Conservation (phyloP, 2,797 vertebrate genomes). For the Parambassis ranga region DNA sequence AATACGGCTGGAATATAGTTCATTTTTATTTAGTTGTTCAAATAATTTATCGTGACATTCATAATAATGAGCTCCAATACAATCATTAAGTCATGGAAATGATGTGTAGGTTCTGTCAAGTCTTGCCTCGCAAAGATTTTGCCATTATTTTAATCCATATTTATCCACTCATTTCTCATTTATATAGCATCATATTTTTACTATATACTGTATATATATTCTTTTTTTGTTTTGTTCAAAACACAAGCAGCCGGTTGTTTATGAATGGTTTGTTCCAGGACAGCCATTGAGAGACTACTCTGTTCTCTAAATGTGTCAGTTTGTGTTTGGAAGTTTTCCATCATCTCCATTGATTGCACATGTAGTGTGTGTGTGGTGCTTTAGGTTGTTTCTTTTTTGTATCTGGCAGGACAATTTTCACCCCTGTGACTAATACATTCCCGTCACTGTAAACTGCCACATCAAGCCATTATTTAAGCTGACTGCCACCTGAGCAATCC, state of each 20-base stretch:
- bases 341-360: slow-evolving; percentile 57
- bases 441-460: slow-evolving; percentile 58
- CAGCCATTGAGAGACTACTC: slow-evolving; percentile 38
- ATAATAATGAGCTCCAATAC: slow-evolving; percentile 5
- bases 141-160: slow-evolving; percentile 13
- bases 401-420: slow-evolving; percentile 41
- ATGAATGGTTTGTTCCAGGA: slow-evolving; percentile 41
- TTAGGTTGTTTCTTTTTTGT: slow-evolving; percentile 44
- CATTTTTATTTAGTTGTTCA: slow-evolving; percentile 8
- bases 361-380: slow-evolving; percentile 22
- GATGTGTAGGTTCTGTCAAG: slow-evolving; percentile 19
- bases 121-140: slow-evolving; percentile 13
- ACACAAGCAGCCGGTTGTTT: slow-evolving; percentile 27
- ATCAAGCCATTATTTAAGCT: slow-evolving; percentile 59
- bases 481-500: slow-evolving; percentile 63
- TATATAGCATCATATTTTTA: not conserved
- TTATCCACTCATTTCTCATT: slow-evolving; percentile 1
- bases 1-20: slow-evolving; percentile 9
- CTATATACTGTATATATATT: no score
- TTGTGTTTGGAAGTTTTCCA: slow-evolving; percentile 60
- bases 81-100: slow-evolving; percentile 24
- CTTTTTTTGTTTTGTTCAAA: slow-evolving; percentile 1
- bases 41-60: slow-evolving; percentile 2
- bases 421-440: slow-evolving; percentile 46
- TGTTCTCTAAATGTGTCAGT: slow-evolving; percentile 54